A percentile compares a stretch with the other conserved stretches of the same genome.
These are phyloP conservation scores for Brenthis ino DNA, from an alignment of 2,888 invertebrate species.

Conservation along the genomic window DNA sequence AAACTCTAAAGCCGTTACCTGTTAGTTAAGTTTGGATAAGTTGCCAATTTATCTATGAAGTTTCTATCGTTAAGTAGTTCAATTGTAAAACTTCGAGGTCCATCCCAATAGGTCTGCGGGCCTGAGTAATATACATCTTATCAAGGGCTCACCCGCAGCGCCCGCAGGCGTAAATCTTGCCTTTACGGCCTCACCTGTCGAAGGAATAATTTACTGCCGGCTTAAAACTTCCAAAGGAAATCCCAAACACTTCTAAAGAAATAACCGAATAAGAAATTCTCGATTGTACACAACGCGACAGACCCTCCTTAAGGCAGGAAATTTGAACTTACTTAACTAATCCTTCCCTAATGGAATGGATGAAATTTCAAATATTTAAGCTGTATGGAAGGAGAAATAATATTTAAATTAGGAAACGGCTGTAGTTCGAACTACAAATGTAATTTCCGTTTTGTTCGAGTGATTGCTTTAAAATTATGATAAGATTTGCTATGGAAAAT, in stretches of 20 bases:
- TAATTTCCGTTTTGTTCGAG: background rate
- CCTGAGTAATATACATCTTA: conserved; percentile 78
- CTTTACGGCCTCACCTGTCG: conserved; percentile 82
- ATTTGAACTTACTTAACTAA: conserved; percentile 58
- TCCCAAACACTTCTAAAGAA: conserved; percentile 80
- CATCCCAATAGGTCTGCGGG: conserved; percentile 68
- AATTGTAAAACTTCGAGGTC: conserved; percentile 50
- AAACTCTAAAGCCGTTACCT: conserved; percentile 14
- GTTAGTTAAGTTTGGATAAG: conserved; percentile 50
- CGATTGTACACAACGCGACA: conserved; percentile 58
- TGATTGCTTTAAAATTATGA: background rate
- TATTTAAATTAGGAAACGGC: background rate
- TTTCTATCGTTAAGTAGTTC: conserved; percentile 52
- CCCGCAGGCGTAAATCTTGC: conserved; percentile 79
- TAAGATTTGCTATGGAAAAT: background rate
- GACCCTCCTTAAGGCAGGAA: conserved; percentile 55
- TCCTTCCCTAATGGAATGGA: conserved; percentile 65
- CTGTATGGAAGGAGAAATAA: conserved; percentile 3
- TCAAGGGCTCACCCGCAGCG: conserved; percentile 70
- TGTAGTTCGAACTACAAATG: background rate
- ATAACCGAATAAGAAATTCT: conserved; percentile 79
- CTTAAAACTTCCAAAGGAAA: conserved; percentile 80
- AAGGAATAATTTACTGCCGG: conserved; percentile 80
- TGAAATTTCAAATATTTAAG: conserved; percentile 49
- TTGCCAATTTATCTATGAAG: conserved; percentile 62